Base-by-base conservation (phyloP, 2,888 invertebrate genomes). In the Lepas anatifera region DNA sequence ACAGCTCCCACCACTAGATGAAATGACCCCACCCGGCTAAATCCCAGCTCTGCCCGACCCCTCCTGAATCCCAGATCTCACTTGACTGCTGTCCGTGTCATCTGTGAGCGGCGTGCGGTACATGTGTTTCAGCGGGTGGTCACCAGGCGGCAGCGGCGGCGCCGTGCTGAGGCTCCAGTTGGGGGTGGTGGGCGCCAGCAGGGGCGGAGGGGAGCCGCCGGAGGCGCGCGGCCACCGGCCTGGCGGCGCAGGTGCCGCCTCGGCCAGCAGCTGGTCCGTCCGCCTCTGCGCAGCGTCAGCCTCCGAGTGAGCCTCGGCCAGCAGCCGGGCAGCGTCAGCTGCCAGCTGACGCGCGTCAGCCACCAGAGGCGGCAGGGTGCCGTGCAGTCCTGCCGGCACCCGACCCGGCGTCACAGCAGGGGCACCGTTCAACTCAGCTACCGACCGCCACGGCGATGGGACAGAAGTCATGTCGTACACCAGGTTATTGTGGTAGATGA, bases 111-210 rank as follows among this genome's bases (percentile, higher is more conserved):
- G 58, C 32, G 32, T 7, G 6, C 32, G 58, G 58, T 32, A 32
- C 58, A 58, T 32, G 32, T 58, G 58, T 18, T 6, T 58, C 3
- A 58, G 32, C 58, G 58, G 58, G 4, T 58, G 58, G 32, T 58
- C 58, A 25, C 32, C 18, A 27, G 50, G 50, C 29, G 58, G 58
- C 58, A 25, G 29, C 18, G 27, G 2, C 32, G 58, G 58, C 32
- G 32, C 22, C 6, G 16, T 22, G 18, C 32, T 58, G 18, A 58
- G 32, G 32, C 10, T 27, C 58, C 58, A 58, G 58, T 32, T 58
- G 58, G 58, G 58, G 18, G 58, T 58, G 18, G 32, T 29, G n/a
- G 58, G 58, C 32, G 58, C 58, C 58, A 58, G 27, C 58, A 58
- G 58, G 32, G 58, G 58, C 58, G 58, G 58, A 29, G 58, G 58